These are phyloP conservation scores for Junco hyemalis DNA, from an alignment of 2,113 vertebrate species.

Conservation along the genomic window DNA sequence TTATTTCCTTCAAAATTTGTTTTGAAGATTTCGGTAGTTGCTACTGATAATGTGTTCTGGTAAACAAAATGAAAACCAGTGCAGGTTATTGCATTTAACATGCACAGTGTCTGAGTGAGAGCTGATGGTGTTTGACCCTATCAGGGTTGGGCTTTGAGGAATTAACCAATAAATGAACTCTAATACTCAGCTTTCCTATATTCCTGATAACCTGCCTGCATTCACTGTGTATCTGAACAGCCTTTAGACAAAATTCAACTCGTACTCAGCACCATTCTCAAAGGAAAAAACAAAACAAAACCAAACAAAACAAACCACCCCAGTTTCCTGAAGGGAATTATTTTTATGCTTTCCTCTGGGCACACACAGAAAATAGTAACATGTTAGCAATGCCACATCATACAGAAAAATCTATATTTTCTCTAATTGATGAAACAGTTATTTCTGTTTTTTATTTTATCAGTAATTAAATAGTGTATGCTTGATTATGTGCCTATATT, in stretches of 20 bases:
- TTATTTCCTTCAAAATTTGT: background rate
- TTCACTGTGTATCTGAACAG: background rate
- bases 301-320: background rate
- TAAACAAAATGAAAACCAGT: constrained; percentile 14
- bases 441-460: background rate
- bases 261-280: background rate
- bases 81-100: background rate
- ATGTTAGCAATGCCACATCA: background rate
- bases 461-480: background rate
- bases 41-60: background rate
- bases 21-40: background rate
- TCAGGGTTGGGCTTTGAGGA: background rate
- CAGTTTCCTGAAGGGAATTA: background rate
- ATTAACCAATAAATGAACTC: constrained; percentile 21
- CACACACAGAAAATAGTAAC: background rate
- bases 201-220: background rate
- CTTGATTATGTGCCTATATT: background rate
- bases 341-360: background rate
- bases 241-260: background rate
- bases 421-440: background rate
- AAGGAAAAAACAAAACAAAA: background rate
- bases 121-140: background rate
- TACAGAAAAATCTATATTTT: background rate
- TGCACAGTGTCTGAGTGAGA: background rate
- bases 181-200: background rate